Percentiles rank a stretch among this genome's conserved stretches.
Evolutionary conservation across 2,113 vertebrate genomes (phyloP).

Genomic region (Coptodon bakossiorum): DNA sequence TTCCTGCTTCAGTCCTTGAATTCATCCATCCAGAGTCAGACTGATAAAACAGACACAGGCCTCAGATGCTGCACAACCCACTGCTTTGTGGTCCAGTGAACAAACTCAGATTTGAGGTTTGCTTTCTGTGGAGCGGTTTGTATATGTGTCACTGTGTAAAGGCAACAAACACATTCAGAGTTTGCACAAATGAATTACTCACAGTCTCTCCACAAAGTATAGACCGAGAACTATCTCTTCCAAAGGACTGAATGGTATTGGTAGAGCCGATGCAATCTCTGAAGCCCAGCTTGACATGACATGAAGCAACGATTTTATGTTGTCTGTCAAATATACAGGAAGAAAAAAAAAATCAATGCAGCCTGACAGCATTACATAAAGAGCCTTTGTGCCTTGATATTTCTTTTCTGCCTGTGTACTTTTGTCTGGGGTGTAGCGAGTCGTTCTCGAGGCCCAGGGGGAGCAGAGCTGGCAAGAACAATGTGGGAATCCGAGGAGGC

Average conservation of each 20-base stretch:
- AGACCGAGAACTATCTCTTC: conserved; percentile 31
- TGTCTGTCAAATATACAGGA: conserved; percentile 60
- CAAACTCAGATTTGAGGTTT: neutral
- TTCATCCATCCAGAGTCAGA: neutral
- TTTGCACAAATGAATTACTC: conserved; percentile 22
- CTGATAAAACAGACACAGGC: neutral
- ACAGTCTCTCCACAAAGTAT: neutral
- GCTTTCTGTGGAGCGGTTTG: neutral
- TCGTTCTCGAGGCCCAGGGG: conserved; percentile 40
- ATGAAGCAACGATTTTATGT: conserved; percentile 57
- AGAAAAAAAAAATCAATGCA: conserved; percentile 48
- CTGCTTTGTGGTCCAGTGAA: neutral
- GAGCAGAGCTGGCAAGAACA: conserved; percentile 53
- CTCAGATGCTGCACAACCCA: neutral
- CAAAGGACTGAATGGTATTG: conserved; percentile 13
- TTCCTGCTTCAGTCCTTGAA: conserved; percentile 1
- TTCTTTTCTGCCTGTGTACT: conserved; percentile 54
- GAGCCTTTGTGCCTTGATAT: conserved; percentile 60
- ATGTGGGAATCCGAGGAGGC: conserved; percentile 64
- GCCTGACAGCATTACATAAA: conserved; percentile 66
- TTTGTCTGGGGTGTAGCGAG: conserved; percentile 55
- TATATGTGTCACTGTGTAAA: conserved; percentile 16
- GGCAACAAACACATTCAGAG: neutral
- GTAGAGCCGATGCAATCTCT: conserved; percentile 17
- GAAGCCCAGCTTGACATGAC: conserved; percentile 51